Percentiles rank a stretch among this genome's conserved stretches.
phyloP scores from a whole-genome alignment of 2,888 invertebrate genomes.

The Parelbella ahira region DNA sequence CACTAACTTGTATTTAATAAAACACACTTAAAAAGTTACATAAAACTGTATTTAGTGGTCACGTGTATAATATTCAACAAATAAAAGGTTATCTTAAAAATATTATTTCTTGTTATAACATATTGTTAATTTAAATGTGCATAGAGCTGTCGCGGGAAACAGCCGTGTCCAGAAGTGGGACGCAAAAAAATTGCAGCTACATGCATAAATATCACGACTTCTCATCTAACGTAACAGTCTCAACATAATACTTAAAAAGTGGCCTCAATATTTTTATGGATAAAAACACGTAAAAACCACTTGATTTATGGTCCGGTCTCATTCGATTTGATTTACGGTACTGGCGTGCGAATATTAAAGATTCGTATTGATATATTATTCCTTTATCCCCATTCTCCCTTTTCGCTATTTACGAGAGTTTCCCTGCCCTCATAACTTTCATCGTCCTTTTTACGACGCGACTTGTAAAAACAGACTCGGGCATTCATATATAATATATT shows the following conservation, averaged over 20 bases:
- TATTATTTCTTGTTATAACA: too few species aligned
- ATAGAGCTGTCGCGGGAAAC: too few species aligned
- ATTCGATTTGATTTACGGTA: conserved; percentile 76
- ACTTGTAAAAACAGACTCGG: conserved; percentile 63
- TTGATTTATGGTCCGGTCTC: conserved; percentile 68
- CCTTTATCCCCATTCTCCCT: conserved; percentile 76
- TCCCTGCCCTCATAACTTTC: conserved; percentile 72
- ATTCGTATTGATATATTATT: conserved; percentile 81
- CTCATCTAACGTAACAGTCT: neutral
- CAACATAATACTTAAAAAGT: conserved; percentile 20
- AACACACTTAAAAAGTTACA: too few species aligned
- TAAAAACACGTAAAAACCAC: conserved; percentile 50
- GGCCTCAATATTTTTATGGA: conserved; percentile 39
- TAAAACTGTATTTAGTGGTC: too few species aligned
- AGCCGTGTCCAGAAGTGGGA: too few species aligned
- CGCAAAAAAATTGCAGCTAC: too few species aligned
- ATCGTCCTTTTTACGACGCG: conserved; percentile 70
- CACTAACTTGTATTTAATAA: too few species aligned
- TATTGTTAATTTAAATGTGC: too few species aligned
- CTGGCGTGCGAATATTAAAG: conserved; percentile 76
- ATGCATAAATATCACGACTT: too few species aligned
- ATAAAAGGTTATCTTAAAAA: too few species aligned
- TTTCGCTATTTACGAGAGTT: conserved; percentile 74
- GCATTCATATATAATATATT: conserved; percentile 58
- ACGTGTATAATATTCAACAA: too few species aligned